A percentile compares a stretch with the other conserved stretches of the same genome.
These are phyloP conservation scores for Slavum lentiscoides DNA, from an alignment of 2,888 invertebrate genomes.

Conservation along the genomic window DNA sequence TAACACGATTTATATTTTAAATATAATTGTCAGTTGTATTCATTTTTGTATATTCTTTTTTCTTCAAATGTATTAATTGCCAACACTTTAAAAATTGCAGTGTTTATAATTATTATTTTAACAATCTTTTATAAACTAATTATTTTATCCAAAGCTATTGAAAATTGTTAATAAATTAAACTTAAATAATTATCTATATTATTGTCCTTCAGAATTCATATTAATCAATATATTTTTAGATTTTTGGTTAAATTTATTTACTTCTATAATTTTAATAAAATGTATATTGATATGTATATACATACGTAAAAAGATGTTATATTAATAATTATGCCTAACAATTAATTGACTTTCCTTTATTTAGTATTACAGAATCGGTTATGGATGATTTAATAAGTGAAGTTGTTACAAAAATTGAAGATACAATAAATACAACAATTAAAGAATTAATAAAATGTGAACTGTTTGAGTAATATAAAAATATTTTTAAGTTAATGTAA, in stretches of 20 bases:
- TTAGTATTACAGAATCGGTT: constrained; percentile 24
- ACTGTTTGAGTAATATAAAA: constrained; percentile 1
- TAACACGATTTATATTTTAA: background rate
- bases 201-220: background rate
- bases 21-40: background rate
- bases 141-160: too few species aligned
- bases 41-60: too few species aligned
- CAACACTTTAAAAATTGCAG: too few species aligned
- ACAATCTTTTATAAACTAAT: too few species aligned
- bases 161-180: too few species aligned
- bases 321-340: background rate
- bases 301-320: background rate
- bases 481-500: background rate
- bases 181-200: background rate
- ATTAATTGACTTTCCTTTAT: background rate
- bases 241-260: background rate
- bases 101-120: too few species aligned
- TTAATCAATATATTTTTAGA: background rate
- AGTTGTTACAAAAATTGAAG: constrained; percentile 7
- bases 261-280: background rate
- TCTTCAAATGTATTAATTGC: too few species aligned
- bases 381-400: constrained; percentile 1
- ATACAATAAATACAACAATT: constrained; percentile 2
- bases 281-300: too few species aligned
- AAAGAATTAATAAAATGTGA: constrained; percentile 2